Conservation (phyloP, 2,113 vertebrate genomes). For the Varanus salvator region DNA sequence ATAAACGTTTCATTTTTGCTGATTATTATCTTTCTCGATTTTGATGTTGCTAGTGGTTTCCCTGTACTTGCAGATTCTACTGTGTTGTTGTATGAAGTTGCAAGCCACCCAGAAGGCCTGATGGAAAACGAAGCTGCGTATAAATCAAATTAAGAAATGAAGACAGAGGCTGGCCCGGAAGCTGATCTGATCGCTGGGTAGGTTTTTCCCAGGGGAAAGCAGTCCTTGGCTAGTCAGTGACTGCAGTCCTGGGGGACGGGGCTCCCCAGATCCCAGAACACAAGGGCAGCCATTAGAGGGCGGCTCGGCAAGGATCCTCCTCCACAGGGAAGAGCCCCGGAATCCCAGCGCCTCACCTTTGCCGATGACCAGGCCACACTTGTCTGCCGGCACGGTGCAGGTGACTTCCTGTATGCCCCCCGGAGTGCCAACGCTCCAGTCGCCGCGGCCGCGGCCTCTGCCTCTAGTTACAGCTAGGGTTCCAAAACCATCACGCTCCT, state of each 20-base stretch:
- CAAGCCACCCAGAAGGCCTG: no score
- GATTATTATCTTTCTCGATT: no score
- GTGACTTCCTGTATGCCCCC: conserved; percentile 95
- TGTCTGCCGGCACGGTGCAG: conserved; percentile 95
- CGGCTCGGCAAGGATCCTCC: no score
- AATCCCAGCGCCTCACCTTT: conserved; percentile 83
- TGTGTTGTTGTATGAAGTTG: no score
- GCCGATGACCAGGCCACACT: conserved; percentile 98
- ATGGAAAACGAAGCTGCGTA: no score
- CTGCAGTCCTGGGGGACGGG: not conserved
- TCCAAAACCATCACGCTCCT: conserved; percentile 96
- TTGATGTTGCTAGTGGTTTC: no score
- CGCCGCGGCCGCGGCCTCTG: conserved; percentile 86
- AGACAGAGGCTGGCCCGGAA: no score
- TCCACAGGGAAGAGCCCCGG: not conserved
- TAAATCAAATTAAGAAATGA: no score
- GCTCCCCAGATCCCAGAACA: not conserved
- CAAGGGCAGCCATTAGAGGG: not conserved
- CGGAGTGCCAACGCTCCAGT: conserved; percentile 86
- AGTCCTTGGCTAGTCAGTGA: not conserved
- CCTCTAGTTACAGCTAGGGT: conserved; percentile 79
- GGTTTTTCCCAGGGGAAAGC: not conserved
- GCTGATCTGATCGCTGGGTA: no score
- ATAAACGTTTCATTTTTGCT: no score
- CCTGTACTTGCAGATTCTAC: no score